Conservation (phyloP, 2,888 invertebrate genomes). For the Portevinia maculata region DNA sequence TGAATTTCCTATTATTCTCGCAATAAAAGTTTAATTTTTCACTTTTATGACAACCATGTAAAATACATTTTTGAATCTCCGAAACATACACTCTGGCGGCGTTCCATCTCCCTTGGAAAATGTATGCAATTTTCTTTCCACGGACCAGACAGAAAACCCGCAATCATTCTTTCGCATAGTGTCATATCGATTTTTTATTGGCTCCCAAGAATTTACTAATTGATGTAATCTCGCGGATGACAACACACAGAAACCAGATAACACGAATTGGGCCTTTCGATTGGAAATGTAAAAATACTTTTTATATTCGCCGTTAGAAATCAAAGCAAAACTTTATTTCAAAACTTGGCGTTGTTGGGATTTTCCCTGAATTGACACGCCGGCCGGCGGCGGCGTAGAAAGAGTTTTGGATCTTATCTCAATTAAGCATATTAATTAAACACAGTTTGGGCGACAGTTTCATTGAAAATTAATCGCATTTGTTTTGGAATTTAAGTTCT, state of each 20-base stretch:
- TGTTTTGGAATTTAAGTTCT: slow-evolving; percentile 63
- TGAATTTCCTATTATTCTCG: slow-evolving; percentile 73
- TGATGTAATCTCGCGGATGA: slow-evolving; percentile 48
- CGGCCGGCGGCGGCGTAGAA: no score
- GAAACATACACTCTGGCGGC: slow-evolving; percentile 43
- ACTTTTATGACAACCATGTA: slow-evolving; percentile 72
- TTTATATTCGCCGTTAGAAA: slow-evolving; percentile 28
- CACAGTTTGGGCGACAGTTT: slow-evolving; percentile 64
- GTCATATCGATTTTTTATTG: slow-evolving; percentile 58
- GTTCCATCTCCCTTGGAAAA: background rate
- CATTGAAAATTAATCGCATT: slow-evolving; percentile 64
- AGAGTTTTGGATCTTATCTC: slow-evolving; percentile 10
- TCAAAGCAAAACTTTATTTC: slow-evolving; percentile 12
- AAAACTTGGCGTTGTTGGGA: background rate
- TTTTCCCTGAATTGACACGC: background rate
- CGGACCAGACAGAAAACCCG: slow-evolving; percentile 48
- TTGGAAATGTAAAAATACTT: slow-evolving; percentile 23
- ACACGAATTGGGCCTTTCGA: slow-evolving; percentile 45
- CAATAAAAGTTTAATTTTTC: slow-evolving; percentile 75
- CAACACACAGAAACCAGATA: slow-evolving; percentile 34
- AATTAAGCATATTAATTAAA: slow-evolving; percentile 63
- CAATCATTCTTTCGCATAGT: slow-evolving; percentile 54
- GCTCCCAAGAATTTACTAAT: slow-evolving; percentile 65
- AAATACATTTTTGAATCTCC: slow-evolving; percentile 69
- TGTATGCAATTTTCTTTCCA: slow-evolving; percentile 49